These are phyloP conservation scores for Tiaroga cobitis DNA, from an alignment of 2,797 vertebrate genomes.

Conservation along the genomic window DNA sequence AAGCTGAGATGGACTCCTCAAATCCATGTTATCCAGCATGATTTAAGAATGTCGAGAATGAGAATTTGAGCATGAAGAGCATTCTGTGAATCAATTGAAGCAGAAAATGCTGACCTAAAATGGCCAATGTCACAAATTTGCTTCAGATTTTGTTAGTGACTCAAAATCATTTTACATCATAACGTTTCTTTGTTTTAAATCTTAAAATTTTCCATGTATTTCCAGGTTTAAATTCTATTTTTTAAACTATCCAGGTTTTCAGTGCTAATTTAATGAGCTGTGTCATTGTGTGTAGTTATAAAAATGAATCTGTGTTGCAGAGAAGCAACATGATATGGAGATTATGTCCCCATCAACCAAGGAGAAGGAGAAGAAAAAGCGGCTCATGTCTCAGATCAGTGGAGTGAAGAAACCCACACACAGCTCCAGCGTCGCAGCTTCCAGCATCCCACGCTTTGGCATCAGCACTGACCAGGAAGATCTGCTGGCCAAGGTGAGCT, in stretches of 20 bases:
- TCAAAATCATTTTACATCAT: neutral
- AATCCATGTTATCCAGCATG: neutral
- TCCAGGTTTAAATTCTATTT: neutral
- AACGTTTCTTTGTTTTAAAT: neutral
- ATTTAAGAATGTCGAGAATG: neutral
- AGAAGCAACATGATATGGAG: conserved; percentile 92
- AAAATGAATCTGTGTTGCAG: conserved; percentile 67
- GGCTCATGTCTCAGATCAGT: conserved; percentile 90
- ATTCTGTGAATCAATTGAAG: conserved; percentile 8
- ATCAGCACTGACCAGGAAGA: conserved; percentile 84
- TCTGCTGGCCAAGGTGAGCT: conserved; percentile 85
- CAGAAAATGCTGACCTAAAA: neutral
- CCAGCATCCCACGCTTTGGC: conserved; percentile 87
- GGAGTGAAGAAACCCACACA: conserved; percentile 83
- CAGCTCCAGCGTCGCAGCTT: conserved; percentile 74
- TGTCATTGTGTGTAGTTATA: neutral
- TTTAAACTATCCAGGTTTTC: neutral
- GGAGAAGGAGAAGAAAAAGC: conserved; percentile 83
- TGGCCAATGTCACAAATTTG: neutral
- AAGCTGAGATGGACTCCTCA: neutral
- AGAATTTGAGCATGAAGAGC: neutral
- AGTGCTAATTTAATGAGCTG: neutral
- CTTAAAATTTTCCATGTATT: neutral
- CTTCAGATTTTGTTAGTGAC: neutral
- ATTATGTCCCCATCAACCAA: conserved; percentile 76